These are phyloP conservation scores for Trichosurus vulpecula DNA, from an alignment of 2,797 vertebrate genomes.

Conservation along the genomic window DNA sequence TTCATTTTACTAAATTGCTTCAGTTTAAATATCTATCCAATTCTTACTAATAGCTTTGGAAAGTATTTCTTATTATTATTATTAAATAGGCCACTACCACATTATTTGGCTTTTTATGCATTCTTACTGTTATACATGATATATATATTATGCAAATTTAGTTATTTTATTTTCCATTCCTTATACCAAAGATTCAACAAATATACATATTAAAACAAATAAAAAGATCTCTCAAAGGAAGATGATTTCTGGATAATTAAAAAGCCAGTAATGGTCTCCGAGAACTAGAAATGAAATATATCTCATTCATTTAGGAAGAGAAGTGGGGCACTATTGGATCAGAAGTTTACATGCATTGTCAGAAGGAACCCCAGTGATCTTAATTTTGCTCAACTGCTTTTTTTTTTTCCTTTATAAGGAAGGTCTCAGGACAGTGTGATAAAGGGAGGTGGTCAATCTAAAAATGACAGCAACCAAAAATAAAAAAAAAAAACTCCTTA, in stretches of 20 bases:
- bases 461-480: not conserved
- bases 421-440: not conserved
- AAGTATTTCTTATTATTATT: not conserved
- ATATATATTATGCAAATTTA: not conserved
- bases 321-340: not conserved
- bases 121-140: not conserved
- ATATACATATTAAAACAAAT: not conserved
- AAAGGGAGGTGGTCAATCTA: not conserved
- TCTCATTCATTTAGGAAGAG: not conserved
- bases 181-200: not conserved
- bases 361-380: not conserved
- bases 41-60: not conserved
- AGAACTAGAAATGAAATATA: not conserved
- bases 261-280: not conserved
- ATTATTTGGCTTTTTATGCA: not conserved
- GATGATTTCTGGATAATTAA: not conserved
- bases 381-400: not conserved
- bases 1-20: not conserved
- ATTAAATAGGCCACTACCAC: not conserved
- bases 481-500: not conserved
- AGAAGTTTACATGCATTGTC: not conserved
- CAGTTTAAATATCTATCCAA: not conserved
- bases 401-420: not conserved
- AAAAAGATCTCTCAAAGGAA: not conserved
- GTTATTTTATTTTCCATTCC: not conserved